A percentile compares a stretch with the other conserved stretches of the same genome.
These are phyloP conservation scores for Tetropium fuscum DNA, from an alignment of 2,888 invertebrate genomes.

Conservation along the genomic window DNA sequence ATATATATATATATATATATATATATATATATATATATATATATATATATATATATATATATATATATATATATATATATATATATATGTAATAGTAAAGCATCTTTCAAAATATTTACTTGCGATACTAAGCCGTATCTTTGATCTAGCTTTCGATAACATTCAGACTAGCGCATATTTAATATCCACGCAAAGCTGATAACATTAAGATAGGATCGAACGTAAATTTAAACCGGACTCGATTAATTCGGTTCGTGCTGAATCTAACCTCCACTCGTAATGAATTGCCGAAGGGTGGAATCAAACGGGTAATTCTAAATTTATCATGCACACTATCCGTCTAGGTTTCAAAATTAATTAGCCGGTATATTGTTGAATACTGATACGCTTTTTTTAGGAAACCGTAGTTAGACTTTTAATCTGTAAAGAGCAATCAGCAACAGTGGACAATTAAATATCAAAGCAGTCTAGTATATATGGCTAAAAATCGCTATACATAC, in stretches of 20 bases:
- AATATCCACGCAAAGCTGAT: conserved; percentile 48
- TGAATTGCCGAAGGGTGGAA: conserved; percentile 32
- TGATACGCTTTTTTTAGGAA: no score
- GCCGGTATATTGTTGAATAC: no score
- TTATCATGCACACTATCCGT: conserved; percentile 30
- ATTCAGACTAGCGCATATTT: conserved; percentile 29
- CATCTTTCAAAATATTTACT: conserved; percentile 28
- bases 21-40: no score
- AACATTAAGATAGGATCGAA: conserved; percentile 50
- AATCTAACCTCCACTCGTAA: conserved; percentile 35
- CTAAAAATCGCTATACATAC: no score
- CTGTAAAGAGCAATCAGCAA: no score
- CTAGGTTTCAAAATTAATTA: conserved; percentile 21
- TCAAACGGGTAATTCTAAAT: conserved; percentile 33
- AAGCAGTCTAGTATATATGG: no score
- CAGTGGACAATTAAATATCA: no score
- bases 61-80: no score
- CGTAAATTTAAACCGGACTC: conserved; percentile 51
- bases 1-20: no score
- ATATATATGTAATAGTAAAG: no score
- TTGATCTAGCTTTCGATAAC: conserved; percentile 22
- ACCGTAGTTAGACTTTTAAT: no score
- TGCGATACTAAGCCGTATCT: conserved; percentile 12
- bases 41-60: no score
- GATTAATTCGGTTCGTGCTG: conserved; percentile 50